A percentile compares a stretch with the other conserved stretches of the same genome.
Conservation (phyloP, 2,113 vertebrate genomes). For the Antigone vipio region DNA sequence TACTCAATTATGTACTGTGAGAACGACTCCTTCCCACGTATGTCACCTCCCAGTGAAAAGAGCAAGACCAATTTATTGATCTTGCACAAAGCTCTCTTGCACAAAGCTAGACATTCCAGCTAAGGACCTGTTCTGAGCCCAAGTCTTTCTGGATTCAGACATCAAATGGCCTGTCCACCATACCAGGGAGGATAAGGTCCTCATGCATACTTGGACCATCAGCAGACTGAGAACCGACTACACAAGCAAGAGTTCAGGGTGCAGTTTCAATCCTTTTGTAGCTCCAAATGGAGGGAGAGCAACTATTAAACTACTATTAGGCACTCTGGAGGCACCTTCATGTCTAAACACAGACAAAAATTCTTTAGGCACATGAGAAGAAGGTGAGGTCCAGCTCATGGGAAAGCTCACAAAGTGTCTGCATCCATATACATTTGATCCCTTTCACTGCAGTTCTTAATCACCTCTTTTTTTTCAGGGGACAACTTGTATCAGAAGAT, state of each 20-base stretch:
- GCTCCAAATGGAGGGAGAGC: not conserved
- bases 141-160: not conserved
- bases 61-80: not conserved
- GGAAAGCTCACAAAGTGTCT: not conserved
- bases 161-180: not conserved
- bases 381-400: not conserved
- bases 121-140: not conserved
- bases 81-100: not conserved
- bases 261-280: not conserved
- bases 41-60: not conserved
- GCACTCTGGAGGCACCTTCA: not conserved
- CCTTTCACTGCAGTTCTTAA: not conserved
- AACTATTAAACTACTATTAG: not conserved
- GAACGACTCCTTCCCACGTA: not conserved
- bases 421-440: not conserved
- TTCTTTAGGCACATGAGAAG: not conserved
- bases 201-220: not conserved
- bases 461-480: rapidly evolving
- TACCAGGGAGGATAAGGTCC: not conserved
- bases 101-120: not conserved
- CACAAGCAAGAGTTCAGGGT: not conserved
- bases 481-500: not conserved
- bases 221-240: not conserved
- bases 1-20: not conserved
- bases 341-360: not conserved